These are phyloP conservation scores for Plectrocnemia conspersa DNA, from an alignment of 1,140 invertebrate species.

Conservation along the genomic window DNA sequence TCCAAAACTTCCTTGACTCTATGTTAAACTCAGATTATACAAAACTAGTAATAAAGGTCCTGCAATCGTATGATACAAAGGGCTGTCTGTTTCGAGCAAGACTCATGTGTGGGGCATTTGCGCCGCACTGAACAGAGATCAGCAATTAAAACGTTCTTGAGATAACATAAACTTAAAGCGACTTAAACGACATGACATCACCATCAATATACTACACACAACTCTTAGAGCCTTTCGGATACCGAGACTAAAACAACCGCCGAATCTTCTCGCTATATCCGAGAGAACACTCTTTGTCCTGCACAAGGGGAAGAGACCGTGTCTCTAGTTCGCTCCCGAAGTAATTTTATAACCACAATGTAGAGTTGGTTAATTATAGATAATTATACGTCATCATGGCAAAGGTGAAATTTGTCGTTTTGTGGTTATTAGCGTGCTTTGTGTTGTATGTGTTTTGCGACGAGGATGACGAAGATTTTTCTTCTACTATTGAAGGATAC, in stretches of 20 bases:
- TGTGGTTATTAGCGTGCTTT: background rate
- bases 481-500: slow-evolving; percentile 6
- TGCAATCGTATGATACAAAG: no score
- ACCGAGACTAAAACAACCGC: background rate
- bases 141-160: slow-evolving; percentile 15
- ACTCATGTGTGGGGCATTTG: no score
- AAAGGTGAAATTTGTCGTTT: background rate
- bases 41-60: no score
- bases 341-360: slow-evolving; percentile 1
- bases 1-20: no score
- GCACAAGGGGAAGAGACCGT: background rate
- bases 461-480: slow-evolving; percentile 6
- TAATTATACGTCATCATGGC: background rate
- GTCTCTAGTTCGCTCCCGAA: background rate
- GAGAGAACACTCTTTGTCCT: slow-evolving; percentile 5
- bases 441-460: background rate
- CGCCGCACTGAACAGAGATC: slow-evolving; percentile 15
- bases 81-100: no score
- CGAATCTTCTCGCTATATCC: background rate
- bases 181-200: slow-evolving; percentile 18
- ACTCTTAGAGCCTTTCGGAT: slow-evolving; percentile 8
- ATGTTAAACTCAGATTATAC: no score
- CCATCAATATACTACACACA: background rate
- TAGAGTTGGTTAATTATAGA: background rate
- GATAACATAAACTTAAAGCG: background rate